Percentiles rank a stretch among this genome's conserved stretches.
These are phyloP conservation scores for Cosmia pyralina DNA, from an alignment of 2,888 invertebrate species.

Conservation along the genomic window DNA sequence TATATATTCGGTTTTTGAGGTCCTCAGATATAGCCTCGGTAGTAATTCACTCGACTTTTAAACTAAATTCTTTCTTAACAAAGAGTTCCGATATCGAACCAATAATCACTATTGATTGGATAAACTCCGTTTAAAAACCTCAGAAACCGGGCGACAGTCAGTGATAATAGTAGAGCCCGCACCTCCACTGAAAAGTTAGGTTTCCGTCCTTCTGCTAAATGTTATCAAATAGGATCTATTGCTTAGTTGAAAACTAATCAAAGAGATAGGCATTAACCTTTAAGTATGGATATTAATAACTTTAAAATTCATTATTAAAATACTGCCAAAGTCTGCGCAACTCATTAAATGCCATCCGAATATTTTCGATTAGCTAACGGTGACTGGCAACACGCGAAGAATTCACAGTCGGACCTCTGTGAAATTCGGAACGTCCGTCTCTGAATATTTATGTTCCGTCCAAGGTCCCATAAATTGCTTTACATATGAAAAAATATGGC, in stretches of 20 bases:
- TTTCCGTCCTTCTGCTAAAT: neutral
- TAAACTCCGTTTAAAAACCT: no score
- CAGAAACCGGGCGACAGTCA: neutral
- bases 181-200: no score
- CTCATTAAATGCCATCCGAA: conserved; percentile 82
- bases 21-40: no score
- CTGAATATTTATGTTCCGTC: conserved; percentile 82
- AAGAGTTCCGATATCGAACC: no score
- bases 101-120: no score
- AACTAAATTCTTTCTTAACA: no score
- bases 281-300: conserved; percentile 19
- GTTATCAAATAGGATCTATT: neutral
- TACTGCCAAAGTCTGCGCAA: conserved; percentile 69
- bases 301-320: conserved; percentile 59
- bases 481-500: conserved; percentile 68
- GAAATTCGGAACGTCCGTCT: conserved; percentile 78
- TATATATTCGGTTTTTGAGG: no score
- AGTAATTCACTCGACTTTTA: no score
- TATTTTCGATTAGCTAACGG: conserved; percentile 82
- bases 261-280: conserved; percentile 16
- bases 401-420: conserved; percentile 78
- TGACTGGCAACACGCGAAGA: conserved; percentile 76
- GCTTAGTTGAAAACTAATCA: neutral
- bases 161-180: no score
- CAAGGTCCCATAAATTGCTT: conserved; percentile 79